Conservation (phyloP, 2,888 invertebrate species). For the Amiota communis region DNA sequence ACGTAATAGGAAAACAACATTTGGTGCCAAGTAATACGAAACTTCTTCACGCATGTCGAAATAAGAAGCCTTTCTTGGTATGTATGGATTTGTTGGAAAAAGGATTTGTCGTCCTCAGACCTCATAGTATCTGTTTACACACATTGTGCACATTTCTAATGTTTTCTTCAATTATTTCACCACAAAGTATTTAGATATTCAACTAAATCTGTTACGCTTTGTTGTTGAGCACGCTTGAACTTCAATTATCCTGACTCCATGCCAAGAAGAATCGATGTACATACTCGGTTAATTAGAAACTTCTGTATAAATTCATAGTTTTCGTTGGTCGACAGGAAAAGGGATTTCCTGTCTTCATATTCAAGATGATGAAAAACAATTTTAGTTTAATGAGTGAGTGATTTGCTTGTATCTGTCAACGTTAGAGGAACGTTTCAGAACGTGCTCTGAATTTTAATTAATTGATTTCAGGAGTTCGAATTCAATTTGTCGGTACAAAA, state of each 20-base stretch:
- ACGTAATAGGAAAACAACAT: neutral
- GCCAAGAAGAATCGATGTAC: conserved; percentile 44
- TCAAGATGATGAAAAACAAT: neutral
- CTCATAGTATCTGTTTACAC: conserved; percentile 9
- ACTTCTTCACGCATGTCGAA: conserved; percentile 39
- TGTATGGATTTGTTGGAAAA: conserved; percentile 10
- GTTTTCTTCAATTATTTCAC: neutral
- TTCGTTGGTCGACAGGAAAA: conserved; percentile 47
- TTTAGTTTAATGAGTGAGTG: conserved; percentile 7
- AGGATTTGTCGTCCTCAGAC: conserved; percentile 25
- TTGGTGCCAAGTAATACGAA: conserved; percentile 39
- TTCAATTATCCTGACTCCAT: conserved; percentile 48
- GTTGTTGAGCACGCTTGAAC: conserved; percentile 1
- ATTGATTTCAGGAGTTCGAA: neutral
- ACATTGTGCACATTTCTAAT: neutral
- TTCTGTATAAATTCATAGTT: neutral
- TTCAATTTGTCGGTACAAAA: neutral
- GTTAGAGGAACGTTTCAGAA: conserved; percentile 7
- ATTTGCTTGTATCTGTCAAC: conserved; percentile 14
- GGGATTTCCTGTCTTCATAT: conserved; percentile 63
- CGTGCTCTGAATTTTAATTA: conserved; percentile 20
- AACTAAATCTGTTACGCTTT: conserved; percentile 30
- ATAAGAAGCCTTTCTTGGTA: conserved; percentile 19
- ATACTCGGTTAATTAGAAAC: neutral
- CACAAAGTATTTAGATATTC: neutral